Evolutionary conservation across 2,888 invertebrate genomes (phyloP).

Genomic region (Glaucopsyche alexis): DNA sequence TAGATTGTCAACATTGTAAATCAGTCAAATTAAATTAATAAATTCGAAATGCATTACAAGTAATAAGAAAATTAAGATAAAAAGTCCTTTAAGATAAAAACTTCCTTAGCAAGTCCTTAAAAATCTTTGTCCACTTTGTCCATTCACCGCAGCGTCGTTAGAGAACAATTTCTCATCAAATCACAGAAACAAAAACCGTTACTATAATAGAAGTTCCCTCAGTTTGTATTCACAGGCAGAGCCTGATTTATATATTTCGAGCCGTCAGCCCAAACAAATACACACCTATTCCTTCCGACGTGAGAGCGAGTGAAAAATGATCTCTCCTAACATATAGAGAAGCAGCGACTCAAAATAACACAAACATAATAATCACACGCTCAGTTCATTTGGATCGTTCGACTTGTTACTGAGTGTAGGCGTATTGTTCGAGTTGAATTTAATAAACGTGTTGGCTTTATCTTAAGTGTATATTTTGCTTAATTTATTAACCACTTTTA

Average conservation of each 20-base stretch:
- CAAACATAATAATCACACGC: slow-evolving; percentile 35
- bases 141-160: slow-evolving; percentile 16
- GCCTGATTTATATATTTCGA: slow-evolving; percentile 57
- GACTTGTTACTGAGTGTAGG: slow-evolving; percentile 23
- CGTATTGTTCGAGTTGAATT: not conserved
- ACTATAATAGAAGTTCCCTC: slow-evolving; percentile 20
- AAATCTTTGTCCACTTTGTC: not conserved
- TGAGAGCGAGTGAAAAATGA: slow-evolving; percentile 57
- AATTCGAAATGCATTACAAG: too few relatives aligned
- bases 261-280: slow-evolving; percentile 57
- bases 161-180: slow-evolving; percentile 21
- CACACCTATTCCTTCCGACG: slow-evolving; percentile 42
- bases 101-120: not conserved
- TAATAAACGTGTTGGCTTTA: slow-evolving; percentile 5
- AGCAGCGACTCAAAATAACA: slow-evolving; percentile 38
- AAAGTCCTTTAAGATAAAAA: not conserved
- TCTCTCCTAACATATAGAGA: slow-evolving; percentile 39
- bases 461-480: slow-evolving; percentile 5
- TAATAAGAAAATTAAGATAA: too few relatives aligned
- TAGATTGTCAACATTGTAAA: too few relatives aligned
- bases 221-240: slow-evolving; percentile 23
- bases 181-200: slow-evolving; percentile 28
- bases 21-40: too few relatives aligned
- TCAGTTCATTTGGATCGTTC: slow-evolving; percentile 36
- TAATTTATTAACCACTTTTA: slow-evolving; percentile 1